Evolutionary conservation across 2,797 vertebrate genomes (phyloP), one percentile per base, ranked within the genome.

Genomic region (Centropyge bicolor): DNA sequence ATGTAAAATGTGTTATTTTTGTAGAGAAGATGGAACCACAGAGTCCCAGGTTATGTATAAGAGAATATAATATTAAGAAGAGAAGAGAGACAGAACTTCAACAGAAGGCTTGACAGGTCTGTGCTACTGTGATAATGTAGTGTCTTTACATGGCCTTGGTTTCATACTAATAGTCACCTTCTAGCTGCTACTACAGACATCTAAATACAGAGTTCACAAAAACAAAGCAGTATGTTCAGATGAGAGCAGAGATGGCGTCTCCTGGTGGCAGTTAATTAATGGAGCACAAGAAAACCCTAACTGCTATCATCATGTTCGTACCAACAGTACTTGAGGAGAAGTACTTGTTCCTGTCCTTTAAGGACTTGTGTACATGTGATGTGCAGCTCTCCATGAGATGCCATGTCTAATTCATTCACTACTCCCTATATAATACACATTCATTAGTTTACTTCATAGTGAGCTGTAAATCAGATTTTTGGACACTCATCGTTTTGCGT

Each of bases 1-100:
- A 54, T 75, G 41, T 65, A 45, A 72, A 60, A 79, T 51, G 20
- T 67, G 49, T 69, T 89, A 80, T 88, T 89, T 88, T 89, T 89
- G 9, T 85, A 81, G 70, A 68, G 56, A 70, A 68, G 45, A 69
- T 10, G 10, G 48, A 77, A 41, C 22, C 22, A 80, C 17, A 56
- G 54, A 62, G 69, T 68, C 48, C 46, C 36, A 72, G 31, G 72
- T 27, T 68, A 72, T 66, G 31, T 80, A 41, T 5, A 36, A 75
- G 48, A 78, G 40, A 76, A 79, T 67, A 57, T 84, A 73, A 59
- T 70, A 54, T 71, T 31, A 36, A 76, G 61, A 70, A 69, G 43
- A 69, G 17, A 63, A 73, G 2, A 61, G 13, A 73, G 46, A 73
- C 11, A n/a, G 52, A 70, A 48, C 16, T 46, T 56, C 5, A 55